These are phyloP conservation scores for Drosophila sulfurigaster DNA, from an alignment of 1,140 invertebrate species.

Conservation along the genomic window DNA sequence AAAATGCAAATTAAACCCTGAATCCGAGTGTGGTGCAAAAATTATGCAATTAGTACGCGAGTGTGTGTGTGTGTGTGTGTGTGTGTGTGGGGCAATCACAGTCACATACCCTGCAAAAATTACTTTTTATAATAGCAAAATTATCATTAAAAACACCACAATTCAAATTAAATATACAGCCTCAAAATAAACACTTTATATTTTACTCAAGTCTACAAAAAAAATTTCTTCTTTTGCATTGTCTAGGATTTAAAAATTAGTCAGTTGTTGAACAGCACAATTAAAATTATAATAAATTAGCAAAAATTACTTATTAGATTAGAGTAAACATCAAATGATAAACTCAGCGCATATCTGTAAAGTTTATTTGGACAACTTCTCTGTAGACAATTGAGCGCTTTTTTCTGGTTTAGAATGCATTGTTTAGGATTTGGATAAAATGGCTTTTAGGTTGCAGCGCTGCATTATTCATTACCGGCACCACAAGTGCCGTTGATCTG, in stretches of 20 bases:
- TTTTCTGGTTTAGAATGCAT: background rate
- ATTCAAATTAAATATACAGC: too few relatives aligned
- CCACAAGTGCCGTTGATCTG: slow-evolving; percentile 26
- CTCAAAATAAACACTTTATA: too few relatives aligned
- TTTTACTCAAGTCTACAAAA: too few relatives aligned
- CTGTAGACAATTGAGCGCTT: background rate
- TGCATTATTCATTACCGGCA: slow-evolving; percentile 4
- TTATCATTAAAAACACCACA: background rate
- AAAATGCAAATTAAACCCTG: slow-evolving; percentile 60
- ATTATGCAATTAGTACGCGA: background rate
- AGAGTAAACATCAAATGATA: too few relatives aligned
- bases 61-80: background rate
- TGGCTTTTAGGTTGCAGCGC: background rate
- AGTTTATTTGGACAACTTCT: background rate
- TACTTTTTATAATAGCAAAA: background rate
- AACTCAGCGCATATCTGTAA: too few relatives aligned
- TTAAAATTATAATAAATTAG: background rate
- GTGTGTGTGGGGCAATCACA: too few relatives aligned
- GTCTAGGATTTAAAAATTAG: too few relatives aligned
- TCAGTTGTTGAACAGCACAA: too few relatives aligned
- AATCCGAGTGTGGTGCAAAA: slow-evolving; percentile 25
- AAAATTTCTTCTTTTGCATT: too few relatives aligned
- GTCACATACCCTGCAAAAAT: slow-evolving; percentile 15
- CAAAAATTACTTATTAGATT: background rate
- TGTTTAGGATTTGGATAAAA: background rate